phyloP scores from a whole-genome alignment of 2,888 invertebrate species.

The Drosophila borborema region DNA sequence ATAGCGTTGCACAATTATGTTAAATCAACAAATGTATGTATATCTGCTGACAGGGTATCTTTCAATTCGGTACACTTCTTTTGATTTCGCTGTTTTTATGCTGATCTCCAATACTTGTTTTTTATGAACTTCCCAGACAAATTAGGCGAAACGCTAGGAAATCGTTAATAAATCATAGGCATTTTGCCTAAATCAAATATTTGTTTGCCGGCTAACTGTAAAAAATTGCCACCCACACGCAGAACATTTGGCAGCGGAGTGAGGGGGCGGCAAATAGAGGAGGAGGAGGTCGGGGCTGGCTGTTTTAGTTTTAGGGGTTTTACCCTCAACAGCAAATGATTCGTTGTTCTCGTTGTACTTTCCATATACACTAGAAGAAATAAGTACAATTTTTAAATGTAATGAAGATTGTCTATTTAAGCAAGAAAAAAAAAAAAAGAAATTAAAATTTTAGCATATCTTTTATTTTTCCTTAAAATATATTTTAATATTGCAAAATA shows the following conservation, averaged over 20 bases:
- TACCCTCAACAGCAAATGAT: neutral
- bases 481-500: no score
- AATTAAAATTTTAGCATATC: no score
- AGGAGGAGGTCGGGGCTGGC: neutral
- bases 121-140: conserved; percentile 48
- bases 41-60: conserved; percentile 1
- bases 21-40: neutral
- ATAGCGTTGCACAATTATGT: neutral
- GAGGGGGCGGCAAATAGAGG: neutral
- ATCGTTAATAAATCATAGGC: conserved; percentile 67
- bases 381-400: neutral
- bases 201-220: conserved; percentile 61
- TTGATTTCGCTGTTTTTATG: neutral
- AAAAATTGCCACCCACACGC: conserved; percentile 62
- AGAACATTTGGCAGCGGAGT: neutral
- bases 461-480: no score
- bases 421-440: no score
- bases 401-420: no score
- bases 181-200: conserved; percentile 65
- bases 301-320: conserved; percentile 2
- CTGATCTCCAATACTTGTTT: conserved; percentile 13
- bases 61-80: neutral
- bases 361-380: conserved; percentile 3
- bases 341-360: conserved; percentile 9
- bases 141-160: conserved; percentile 55